phyloP scores from a whole-genome alignment of 2,888 invertebrate genomes.

The Oscheius sp. region DNA sequence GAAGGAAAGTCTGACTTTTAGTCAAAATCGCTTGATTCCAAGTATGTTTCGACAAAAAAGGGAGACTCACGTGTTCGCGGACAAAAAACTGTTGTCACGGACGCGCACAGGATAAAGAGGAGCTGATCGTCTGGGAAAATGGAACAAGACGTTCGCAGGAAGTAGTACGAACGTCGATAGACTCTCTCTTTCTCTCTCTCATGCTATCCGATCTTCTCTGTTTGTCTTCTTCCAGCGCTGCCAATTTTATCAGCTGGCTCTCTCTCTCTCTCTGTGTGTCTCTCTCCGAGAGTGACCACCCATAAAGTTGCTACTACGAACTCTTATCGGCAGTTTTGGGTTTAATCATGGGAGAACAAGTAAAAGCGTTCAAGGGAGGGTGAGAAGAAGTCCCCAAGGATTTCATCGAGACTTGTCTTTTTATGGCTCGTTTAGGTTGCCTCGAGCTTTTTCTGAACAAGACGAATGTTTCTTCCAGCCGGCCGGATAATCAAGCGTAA shows the following conservation, averaged over 20 bases:
- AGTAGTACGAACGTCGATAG: conserved; percentile 17
- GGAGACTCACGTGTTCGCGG: no score
- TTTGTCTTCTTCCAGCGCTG: conserved; percentile 31
- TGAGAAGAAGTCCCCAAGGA: background rate
- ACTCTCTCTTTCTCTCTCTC: background rate
- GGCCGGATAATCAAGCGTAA: background rate
- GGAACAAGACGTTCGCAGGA: conserved; percentile 12
- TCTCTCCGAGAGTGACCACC: background rate
- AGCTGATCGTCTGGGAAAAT: background rate
- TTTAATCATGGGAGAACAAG: background rate
- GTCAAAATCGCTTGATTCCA: no score
- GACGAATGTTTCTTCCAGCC: background rate
- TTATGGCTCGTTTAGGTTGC: background rate
- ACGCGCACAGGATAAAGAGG: background rate
- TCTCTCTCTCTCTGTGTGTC: conserved; percentile 12
- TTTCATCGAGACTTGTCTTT: background rate
- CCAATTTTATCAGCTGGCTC: conserved; percentile 36
- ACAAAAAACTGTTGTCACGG: background rate
- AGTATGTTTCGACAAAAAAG: no score
- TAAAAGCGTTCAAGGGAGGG: background rate
- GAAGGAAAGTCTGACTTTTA: conserved; percentile 26
- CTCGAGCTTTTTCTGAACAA: background rate
- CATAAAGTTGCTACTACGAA: conserved; percentile 16
- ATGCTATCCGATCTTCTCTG: conserved; percentile 34
- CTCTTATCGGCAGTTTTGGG: background rate